These are phyloP conservation scores for Loris lydekkerianus DNA, from an alignment of 2,797 vertebrate species.

Conservation along the genomic window DNA sequence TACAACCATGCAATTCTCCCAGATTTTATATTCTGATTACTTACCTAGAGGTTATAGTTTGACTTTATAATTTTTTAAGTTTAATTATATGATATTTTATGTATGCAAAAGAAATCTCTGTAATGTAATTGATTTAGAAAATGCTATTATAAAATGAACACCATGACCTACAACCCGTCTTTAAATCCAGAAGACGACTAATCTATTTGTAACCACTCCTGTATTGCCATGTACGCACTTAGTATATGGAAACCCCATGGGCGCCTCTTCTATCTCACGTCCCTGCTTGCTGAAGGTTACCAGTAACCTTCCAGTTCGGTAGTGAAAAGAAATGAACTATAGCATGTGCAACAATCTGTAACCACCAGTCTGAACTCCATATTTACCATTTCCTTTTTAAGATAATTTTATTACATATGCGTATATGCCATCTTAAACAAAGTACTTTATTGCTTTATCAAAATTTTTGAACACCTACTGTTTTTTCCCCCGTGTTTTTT, in stretches of 20 bases:
- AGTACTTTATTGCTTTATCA: not conserved
- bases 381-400: not conserved
- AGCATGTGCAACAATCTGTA: no score
- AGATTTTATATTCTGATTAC: not conserved
- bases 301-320: no score
- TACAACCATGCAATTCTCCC: not conserved
- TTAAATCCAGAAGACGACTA: not conserved
- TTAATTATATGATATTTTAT: not conserved
- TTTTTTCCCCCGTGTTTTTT: not conserved
- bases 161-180: not conserved
- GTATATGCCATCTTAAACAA: not conserved
- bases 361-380: not conserved
- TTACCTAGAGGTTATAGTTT: not conserved
- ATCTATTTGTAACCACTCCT: not conserved
- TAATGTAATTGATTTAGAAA: not conserved
- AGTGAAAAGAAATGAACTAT: no score
- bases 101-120: not conserved
- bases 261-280: not conserved
- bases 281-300: not conserved
- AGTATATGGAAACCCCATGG: no score
- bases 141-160: not conserved
- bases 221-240: not conserved
- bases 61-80: not conserved
- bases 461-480: not conserved
- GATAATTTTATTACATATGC: not conserved